Percentiles rank a stretch among this genome's conserved stretches.
Evolutionary conservation across 1,140 invertebrate genomes (phyloP).

Genomic region (Phymorhynchus buccinoides): DNA sequence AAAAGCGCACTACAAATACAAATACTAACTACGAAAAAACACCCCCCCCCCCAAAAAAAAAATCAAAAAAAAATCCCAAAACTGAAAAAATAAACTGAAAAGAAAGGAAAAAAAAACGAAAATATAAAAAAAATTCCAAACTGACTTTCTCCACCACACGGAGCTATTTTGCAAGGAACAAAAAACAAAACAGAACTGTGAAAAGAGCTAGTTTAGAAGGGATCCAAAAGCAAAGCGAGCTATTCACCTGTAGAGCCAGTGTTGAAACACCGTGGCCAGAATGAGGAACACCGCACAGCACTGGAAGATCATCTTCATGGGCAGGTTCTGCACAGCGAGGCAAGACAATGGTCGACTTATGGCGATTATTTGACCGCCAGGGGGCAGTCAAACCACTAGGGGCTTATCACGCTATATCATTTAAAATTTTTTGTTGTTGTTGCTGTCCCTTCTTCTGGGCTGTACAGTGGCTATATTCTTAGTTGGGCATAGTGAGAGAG

Average conservation of each 20-base stretch:
- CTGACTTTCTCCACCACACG: not conserved
- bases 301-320: conserved; percentile 64
- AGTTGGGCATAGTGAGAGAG: not conserved
- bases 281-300: conserved; percentile 69
- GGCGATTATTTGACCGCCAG: no score
- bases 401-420: not conserved
- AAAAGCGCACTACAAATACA: no score
- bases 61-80: not conserved
- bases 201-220: no score
- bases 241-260: conserved; percentile 68
- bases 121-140: not conserved
- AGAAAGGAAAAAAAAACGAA: not conserved
- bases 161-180: no score
- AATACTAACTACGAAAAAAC: no score
- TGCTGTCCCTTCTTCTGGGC: no score
- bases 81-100: not conserved
- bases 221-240: not conserved
- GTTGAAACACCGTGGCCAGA: conserved; percentile 62
- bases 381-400: no score
- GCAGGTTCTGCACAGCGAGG: conserved; percentile 62
- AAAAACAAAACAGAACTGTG: no score
- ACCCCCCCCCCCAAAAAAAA: not conserved
- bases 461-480: no score
- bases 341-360: no score
- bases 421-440: not conserved